phyloP scores from a whole-genome alignment of 92 coral and sea anemone species.

The Heteractis magnifica region DNA sequence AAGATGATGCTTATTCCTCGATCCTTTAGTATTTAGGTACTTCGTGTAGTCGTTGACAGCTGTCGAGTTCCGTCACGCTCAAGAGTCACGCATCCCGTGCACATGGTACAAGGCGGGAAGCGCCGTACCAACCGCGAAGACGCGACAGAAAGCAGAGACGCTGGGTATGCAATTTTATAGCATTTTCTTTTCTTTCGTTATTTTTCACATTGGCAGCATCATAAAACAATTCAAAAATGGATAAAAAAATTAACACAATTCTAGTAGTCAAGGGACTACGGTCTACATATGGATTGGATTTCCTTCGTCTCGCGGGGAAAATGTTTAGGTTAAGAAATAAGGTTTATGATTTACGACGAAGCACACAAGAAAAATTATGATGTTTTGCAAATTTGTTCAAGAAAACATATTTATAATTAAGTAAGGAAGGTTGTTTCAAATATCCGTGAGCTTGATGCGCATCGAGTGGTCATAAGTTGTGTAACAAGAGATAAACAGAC shows the following conservation, averaged over 20 bases:
- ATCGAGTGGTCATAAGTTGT: not conserved
- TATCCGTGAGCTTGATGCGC: not conserved
- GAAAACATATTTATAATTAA: too few species aligned
- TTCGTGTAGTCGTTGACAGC: not conserved
- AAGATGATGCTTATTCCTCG: too few species aligned
- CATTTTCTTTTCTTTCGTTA: not conserved
- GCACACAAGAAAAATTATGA: too few species aligned
- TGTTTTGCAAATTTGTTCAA: too few species aligned
- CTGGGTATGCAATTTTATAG: not conserved
- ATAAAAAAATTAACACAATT: too few species aligned
- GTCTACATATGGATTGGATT: too few species aligned
- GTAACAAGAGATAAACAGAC: not conserved
- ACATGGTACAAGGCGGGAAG: constrained; percentile 18
- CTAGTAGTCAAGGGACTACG: too few species aligned
- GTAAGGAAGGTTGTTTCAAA: not conserved
- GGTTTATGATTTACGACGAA: too few species aligned
- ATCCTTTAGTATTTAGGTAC: too few species aligned
- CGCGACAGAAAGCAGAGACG: not conserved
- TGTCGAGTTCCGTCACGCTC: constrained; percentile 3
- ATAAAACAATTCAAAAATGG: not conserved
- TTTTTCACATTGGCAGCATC: not conserved
- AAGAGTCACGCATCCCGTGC: constrained; percentile 2
- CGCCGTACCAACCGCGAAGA: constrained; percentile 8
- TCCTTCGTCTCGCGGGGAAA: too few species aligned
- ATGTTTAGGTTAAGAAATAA: too few species aligned